Evolutionary conservation across 2,113 vertebrate species (phyloP).

Genomic region (Chaetura pelagica): DNA sequence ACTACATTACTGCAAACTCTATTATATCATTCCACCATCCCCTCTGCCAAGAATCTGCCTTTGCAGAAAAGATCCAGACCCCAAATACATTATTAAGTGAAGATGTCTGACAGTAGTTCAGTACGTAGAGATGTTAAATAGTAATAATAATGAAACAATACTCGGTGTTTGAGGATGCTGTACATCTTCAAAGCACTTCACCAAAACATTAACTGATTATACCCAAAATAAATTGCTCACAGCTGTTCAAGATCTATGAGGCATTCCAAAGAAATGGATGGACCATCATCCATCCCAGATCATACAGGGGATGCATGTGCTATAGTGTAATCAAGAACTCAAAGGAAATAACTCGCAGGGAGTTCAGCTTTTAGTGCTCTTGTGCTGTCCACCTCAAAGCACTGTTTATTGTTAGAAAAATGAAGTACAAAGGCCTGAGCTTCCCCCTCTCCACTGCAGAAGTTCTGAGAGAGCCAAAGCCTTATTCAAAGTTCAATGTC

Average conservation of each 20-base stretch:
- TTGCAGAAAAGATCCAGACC: constrained; percentile 42
- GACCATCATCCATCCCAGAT: constrained; percentile 14
- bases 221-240: constrained; percentile 6
- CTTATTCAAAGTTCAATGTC: background rate
- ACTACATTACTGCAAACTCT: background rate
- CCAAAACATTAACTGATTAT: constrained; percentile 20
- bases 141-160: background rate
- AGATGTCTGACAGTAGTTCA: constrained; percentile 48
- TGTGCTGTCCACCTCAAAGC: background rate
- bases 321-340: background rate
- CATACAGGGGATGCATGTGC: background rate
- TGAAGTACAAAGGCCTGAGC: background rate
- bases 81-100: background rate
- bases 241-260: constrained; percentile 34
- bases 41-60: constrained; percentile 38
- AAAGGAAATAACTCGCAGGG: constrained; percentile 12
- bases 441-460: background rate
- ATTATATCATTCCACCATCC: background rate
- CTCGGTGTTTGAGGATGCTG: background rate
- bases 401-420: background rate
- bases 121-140: constrained; percentile 39
- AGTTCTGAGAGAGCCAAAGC: background rate
- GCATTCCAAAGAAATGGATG: background rate
- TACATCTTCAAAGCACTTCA: constrained; percentile 45
- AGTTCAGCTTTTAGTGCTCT: background rate